Conservation (phyloP, 2,888 invertebrate genomes). For the Agrilus biguttatus region DNA sequence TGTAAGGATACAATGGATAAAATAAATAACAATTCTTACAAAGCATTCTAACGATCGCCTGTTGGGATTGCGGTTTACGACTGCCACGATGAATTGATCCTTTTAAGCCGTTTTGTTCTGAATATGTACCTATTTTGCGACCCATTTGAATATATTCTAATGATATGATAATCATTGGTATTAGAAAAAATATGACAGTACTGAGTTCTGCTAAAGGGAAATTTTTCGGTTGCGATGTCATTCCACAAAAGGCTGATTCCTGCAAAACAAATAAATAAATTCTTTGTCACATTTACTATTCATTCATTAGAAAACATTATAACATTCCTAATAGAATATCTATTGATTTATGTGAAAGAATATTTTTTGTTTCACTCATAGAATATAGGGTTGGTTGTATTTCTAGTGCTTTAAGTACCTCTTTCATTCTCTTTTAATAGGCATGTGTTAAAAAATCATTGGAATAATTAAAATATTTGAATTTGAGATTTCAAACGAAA, state of each 20-base stretch:
- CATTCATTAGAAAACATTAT: too few species aligned
- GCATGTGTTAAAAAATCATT: too few species aligned
- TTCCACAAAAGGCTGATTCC: conserved; percentile 70
- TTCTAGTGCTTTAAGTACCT: too few species aligned
- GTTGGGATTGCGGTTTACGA: conserved; percentile 53
- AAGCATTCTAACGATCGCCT: conserved; percentile 65
- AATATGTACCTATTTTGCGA: conserved; percentile 36
- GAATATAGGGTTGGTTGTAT: too few species aligned
- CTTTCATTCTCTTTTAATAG: too few species aligned
- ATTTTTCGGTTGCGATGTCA: conserved; percentile 44
- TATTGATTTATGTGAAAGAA: too few species aligned
- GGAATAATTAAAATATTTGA: too few species aligned
- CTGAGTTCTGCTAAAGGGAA: conserved; percentile 69
- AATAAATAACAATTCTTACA: conserved; percentile 37
- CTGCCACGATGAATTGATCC: conserved; percentile 54
- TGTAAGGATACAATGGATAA: not conserved
- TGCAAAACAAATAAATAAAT: conserved; percentile 19
- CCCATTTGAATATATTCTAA: conserved; percentile 72
- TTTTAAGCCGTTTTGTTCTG: conserved; percentile 37
- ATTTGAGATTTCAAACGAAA: too few species aligned
- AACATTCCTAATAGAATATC: too few species aligned
- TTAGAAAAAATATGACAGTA: conserved; percentile 67
- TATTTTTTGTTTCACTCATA: too few species aligned
- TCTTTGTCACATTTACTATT: not conserved
- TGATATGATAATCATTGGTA: conserved; percentile 56